Evolutionary conservation across 2,113 vertebrate genomes (phyloP).

Genomic region (Brienomyrus brachyistius): DNA sequence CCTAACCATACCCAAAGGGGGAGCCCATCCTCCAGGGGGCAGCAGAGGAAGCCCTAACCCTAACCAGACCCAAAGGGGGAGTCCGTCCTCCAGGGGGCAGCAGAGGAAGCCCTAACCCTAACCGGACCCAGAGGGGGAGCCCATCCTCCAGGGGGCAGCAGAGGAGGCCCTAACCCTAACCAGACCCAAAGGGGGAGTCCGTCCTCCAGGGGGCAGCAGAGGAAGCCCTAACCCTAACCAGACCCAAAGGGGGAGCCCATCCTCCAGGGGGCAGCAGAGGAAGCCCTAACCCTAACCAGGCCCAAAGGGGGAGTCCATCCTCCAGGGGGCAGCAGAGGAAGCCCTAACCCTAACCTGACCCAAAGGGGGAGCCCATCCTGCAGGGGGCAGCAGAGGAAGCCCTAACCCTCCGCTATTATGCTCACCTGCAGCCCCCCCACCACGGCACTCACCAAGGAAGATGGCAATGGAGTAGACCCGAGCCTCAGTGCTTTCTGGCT

Average conservation of each 20-base stretch:
- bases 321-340: no score
- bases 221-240: background rate
- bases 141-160: no score
- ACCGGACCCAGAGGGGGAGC: no score
- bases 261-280: background rate
- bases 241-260: background rate
- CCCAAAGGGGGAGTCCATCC: no score
- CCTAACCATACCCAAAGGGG: background rate
- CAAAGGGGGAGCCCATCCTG: background rate
- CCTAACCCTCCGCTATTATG: background rate
- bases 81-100: background rate
- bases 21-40: background rate
- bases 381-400: background rate
- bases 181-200: background rate
- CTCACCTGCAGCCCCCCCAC: background rate
- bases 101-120: no score
- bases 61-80: background rate
- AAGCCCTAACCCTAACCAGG: no score
- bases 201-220: background rate
- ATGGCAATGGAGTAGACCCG: conserved; percentile 90
- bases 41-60: no score
- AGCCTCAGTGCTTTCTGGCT: conserved; percentile 76
- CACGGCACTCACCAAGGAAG: conserved; percentile 76
- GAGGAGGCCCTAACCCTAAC: no score
- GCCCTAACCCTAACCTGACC: no score